Evolutionary conservation across 1,140 invertebrate species (phyloP).

Genomic region (Trichonephila clavata): DNA sequence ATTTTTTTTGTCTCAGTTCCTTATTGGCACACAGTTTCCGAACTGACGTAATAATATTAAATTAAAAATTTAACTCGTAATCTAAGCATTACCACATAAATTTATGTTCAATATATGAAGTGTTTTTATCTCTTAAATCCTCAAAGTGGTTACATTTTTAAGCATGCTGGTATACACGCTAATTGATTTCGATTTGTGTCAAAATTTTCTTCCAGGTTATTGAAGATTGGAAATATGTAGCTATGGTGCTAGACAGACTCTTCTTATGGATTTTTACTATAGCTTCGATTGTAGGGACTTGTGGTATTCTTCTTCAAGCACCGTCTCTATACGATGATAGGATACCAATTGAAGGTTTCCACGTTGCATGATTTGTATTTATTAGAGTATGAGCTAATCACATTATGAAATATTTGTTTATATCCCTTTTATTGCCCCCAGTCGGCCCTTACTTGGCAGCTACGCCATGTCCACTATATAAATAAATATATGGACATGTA

Average conservation of each 20-base stretch:
- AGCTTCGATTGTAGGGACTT: constrained; percentile 95
- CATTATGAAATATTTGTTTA: constrained; percentile 6
- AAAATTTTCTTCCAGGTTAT: constrained; percentile 86
- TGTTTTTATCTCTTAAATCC: too few species aligned
- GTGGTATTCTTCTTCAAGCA: constrained; percentile 94
- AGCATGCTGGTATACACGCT: too few species aligned
- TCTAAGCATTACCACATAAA: too few species aligned
- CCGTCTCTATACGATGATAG: constrained; percentile 85
- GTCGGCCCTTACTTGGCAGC: constrained; percentile 76
- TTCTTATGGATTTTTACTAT: constrained; percentile 98
- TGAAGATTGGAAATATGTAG: constrained; percentile 99
- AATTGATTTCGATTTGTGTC: constrained; percentile 32
- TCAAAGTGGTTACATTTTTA: too few species aligned
- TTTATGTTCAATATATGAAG: too few species aligned
- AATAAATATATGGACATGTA: constrained; percentile 62
- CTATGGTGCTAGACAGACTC: constrained; percentile 98
- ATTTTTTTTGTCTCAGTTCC: too few species aligned
- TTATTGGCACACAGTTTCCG: too few species aligned
- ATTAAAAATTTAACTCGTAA: too few species aligned
- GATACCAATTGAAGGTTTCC: constrained; percentile 88
- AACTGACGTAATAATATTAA: too few species aligned
- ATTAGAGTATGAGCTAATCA: background rate
- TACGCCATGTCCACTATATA: constrained; percentile 68
- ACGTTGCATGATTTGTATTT: constrained; percentile 60
- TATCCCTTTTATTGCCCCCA: constrained; percentile 36